Evolutionary conservation across 2,797 vertebrate species (phyloP), one percentile per base, ranked within the genome.

Genomic region (Rhabdophis nuchalis): DNA sequence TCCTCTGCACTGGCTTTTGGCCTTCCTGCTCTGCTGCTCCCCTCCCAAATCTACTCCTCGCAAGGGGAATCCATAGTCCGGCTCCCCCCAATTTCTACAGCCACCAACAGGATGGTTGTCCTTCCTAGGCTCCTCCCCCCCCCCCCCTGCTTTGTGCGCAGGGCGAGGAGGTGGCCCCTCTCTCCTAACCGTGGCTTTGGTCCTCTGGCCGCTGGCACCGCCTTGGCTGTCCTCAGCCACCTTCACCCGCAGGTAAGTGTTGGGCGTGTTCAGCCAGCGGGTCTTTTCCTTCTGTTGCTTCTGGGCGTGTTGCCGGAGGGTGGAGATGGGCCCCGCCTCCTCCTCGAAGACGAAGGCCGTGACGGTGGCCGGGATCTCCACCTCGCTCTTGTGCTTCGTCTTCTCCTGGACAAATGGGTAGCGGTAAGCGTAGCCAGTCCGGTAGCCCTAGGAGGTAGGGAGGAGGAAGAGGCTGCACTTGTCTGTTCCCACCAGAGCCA

Each of bases 231-330:
- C 98, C 86, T 98, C 98, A 0, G 98, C 98, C 95, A 99, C 98
- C 58, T 95, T 99, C 96, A 99, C 98, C 93, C 98, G 98, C 94
- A 98, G 98, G 97, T 99, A 99, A 93, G 98, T 98, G 97, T 99
- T 99, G 89, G 99, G 99, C 0, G 99, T 99, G 97, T 99, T 99
- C 93, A 99, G 98, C 99, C 99, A 99, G 50, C 99, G 98, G 0
- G 99, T 99, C 96, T 99, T 99, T 97, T 99, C 99, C 96, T 99
- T 99, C 97, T 99, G 99, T 94, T 99, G 99, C 60, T 98, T 98
- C 96, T 98, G 98, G 41, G 97, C 97, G 0, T 99, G 98, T 18
- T 98, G 98, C 54, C 98, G 98, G 95, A 98, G 98, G 6, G 98
- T 96, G 0, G 98, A 95, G 5, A 97, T 97, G 5, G 96, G 98